Evolutionary conservation across 2,797 vertebrate species (phyloP).

Genomic region (Potorous gilbertii): DNA sequence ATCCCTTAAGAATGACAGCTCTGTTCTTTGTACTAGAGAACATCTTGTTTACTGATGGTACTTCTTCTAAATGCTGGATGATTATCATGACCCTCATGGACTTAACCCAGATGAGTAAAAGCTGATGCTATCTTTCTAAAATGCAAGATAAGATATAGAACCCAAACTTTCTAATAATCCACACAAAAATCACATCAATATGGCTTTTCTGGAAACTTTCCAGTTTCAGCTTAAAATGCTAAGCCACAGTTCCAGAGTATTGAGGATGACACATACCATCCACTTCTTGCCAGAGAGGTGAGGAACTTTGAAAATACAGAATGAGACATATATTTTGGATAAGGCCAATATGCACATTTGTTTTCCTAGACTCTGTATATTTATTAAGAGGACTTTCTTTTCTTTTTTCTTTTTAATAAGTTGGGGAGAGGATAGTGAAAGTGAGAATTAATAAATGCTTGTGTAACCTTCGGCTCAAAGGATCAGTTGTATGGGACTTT

Average conservation of each 20-base stretch:
- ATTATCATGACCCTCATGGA: slow-evolving; percentile 51
- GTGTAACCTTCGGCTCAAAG: neutral
- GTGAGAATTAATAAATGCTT: neutral
- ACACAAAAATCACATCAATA: slow-evolving; percentile 36
- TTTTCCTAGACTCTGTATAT: neutral
- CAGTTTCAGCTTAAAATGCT: neutral
- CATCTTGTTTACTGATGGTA: neutral
- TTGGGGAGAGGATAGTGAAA: neutral
- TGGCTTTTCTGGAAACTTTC: neutral
- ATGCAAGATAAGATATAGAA: slow-evolving; percentile 35
- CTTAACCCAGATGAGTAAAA: slow-evolving; percentile 52
- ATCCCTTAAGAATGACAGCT: neutral
- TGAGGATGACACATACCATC: neutral
- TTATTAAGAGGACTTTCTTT: neutral
- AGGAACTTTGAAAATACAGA: neutral
- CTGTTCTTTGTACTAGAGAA: slow-evolving; percentile 50
- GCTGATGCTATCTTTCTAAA: slow-evolving; percentile 51
- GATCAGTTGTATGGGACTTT: neutral
- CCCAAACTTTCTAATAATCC: slow-evolving; percentile 41
- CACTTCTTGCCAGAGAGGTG: neutral
- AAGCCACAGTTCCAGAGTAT: neutral
- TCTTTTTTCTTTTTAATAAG: neutral
- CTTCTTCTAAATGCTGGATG: slow-evolving; percentile 53
- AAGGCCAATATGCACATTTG: neutral
- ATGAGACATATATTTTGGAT: neutral